A percentile compares a stretch with the other conserved stretches of the same genome.
phyloP scores from a whole-genome alignment of 1,140 invertebrate genomes.

The Aphelenchoides avenae region DNA sequence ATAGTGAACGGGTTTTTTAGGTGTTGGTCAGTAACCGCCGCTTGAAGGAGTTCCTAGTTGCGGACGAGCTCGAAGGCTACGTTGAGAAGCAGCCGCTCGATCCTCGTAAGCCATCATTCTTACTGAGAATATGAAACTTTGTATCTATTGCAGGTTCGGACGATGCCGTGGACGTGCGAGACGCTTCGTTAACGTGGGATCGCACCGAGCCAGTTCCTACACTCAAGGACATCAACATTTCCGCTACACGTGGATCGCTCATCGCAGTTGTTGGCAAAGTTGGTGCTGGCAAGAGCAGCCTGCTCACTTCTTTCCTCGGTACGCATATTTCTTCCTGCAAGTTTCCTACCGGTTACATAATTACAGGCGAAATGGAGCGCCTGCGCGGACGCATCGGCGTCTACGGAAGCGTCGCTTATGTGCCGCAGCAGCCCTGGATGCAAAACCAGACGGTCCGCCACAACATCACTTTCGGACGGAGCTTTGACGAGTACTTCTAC shows the following conservation, averaged over 20 bases:
- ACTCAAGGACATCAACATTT: slow-evolving; percentile 28
- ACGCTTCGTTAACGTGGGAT: slow-evolving; percentile 53
- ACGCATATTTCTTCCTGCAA: slow-evolving; percentile 47
- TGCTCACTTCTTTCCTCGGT: slow-evolving; percentile 28
- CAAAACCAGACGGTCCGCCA: slow-evolving; percentile 83
- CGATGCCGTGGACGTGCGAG: slow-evolving; percentile 19
- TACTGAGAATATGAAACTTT: background rate
- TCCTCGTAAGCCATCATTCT: slow-evolving; percentile 1
- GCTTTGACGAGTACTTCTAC: slow-evolving; percentile 71
- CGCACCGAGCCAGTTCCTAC: slow-evolving; percentile 28
- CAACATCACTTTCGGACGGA: slow-evolving; percentile 77
- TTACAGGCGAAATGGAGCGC: slow-evolving; percentile 64
- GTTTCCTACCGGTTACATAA: slow-evolving; percentile 5
- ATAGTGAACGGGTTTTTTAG: slow-evolving; percentile 28
- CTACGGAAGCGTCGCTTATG: slow-evolving; percentile 65
- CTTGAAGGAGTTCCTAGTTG: slow-evolving; percentile 52
- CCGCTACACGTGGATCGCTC: slow-evolving; percentile 18
- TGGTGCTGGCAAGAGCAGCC: slow-evolving; percentile 37
- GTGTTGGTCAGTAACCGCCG: slow-evolving; percentile 50
- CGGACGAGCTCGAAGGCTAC: slow-evolving; percentile 55
- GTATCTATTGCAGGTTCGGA: slow-evolving; percentile 20
- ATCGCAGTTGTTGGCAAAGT: slow-evolving; percentile 28
- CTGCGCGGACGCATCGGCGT: slow-evolving; percentile 25
- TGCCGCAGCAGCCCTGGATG: slow-evolving; percentile 88
- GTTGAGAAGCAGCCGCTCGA: too few relatives aligned